Conservation (phyloP, 2,888 invertebrate genomes). For the Adineta ricciae region DNA sequence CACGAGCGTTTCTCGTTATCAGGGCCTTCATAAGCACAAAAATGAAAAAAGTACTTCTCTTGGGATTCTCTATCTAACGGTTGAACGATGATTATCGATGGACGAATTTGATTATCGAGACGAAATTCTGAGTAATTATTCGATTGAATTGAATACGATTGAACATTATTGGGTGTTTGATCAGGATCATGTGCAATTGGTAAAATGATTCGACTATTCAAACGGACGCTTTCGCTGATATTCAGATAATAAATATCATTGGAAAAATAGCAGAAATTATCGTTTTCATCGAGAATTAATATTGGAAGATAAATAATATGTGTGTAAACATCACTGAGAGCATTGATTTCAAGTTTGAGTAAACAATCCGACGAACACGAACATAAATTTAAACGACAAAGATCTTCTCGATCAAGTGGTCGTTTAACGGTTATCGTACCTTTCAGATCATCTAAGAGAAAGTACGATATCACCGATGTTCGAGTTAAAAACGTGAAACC, state of each 20-base stretch:
- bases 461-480: neutral
- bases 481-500: neutral
- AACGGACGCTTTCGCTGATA: neutral
- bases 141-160: neutral
- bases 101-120: neutral
- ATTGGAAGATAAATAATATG: neutral
- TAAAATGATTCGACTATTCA: neutral
- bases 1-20: neutral
- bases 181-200: constrained; percentile 1
- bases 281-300: neutral
- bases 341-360: constrained; percentile 12
- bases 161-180: constrained; percentile 20
- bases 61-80: neutral
- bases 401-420: constrained; percentile 36
- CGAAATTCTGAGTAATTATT: constrained; percentile 5
- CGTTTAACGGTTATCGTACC: constrained; percentile 30
- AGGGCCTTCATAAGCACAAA: neutral
- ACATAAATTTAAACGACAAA: constrained; percentile 13
- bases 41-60: neutral
- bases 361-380: neutral
- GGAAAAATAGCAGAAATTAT: constrained; percentile 16
- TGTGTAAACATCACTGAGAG: neutral
- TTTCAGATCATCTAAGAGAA: constrained; percentile 14
- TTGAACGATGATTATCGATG: neutral
- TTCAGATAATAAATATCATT: constrained; percentile 14